Percentiles rank a stretch among this genome's conserved stretches.
These are phyloP conservation scores for Rhamnusium bicolor DNA, from an alignment of 2,888 invertebrate species.

Conservation along the genomic window DNA sequence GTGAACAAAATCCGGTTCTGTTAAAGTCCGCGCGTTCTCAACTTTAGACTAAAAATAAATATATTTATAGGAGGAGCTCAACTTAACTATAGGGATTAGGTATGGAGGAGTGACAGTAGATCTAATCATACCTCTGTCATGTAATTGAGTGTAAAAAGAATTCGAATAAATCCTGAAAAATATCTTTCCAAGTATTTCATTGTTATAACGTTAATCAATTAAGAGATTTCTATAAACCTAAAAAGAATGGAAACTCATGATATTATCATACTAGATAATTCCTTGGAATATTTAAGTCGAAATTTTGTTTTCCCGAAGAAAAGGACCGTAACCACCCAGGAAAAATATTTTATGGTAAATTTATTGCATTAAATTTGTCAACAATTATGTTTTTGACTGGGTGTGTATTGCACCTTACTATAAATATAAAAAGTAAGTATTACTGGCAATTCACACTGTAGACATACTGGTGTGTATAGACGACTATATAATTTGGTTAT, in stretches of 20 bases:
- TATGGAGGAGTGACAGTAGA: background rate
- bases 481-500: too few species aligned
- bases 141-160: background rate
- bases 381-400: slow-evolving; percentile 2
- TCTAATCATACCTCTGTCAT: background rate
- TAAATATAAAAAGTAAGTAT: slow-evolving; percentile 31
- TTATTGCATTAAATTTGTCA: slow-evolving; percentile 1
- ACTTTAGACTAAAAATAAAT: too few species aligned
- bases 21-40: too few species aligned
- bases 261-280: slow-evolving; percentile 4
- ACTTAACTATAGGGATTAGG: background rate
- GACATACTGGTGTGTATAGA: too few species aligned
- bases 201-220: background rate
- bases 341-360: slow-evolving; percentile 6
- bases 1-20: too few species aligned
- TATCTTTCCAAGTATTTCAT: background rate
- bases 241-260: background rate
- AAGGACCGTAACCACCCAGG: background rate
- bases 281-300: slow-evolving; percentile 19
- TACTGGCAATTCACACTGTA: too few species aligned
- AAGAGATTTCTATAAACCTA: background rate
- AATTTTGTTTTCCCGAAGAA: slow-evolving; percentile 20
- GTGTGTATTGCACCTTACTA: slow-evolving; percentile 1
- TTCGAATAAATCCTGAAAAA: background rate
- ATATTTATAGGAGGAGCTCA: background rate